Percentiles rank a stretch among this genome's conserved stretches.
These are phyloP conservation scores for Hipposideros larvatus DNA, from an alignment of 2,797 vertebrate species.

Conservation along the genomic window DNA sequence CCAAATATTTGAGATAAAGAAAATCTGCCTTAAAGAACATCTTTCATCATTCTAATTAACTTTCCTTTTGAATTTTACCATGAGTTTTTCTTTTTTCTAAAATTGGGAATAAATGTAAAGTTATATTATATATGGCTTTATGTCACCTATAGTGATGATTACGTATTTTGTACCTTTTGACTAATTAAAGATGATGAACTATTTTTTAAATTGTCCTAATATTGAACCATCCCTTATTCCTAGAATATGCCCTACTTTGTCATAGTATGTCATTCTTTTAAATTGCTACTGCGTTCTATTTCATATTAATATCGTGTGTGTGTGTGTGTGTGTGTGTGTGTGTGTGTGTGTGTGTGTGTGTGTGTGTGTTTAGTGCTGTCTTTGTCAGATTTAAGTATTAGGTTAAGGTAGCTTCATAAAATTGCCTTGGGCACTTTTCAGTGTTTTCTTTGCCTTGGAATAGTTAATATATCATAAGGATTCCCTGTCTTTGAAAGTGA, in stretches of 20 bases:
- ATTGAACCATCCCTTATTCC: not conserved
- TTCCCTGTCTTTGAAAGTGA: not conserved
- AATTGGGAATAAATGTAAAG: not conserved
- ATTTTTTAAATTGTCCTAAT: not conserved
- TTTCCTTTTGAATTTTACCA: slow-evolving; percentile 8
- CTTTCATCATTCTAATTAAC: not conserved
- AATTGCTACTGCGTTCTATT: not conserved
- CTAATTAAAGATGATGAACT: slow-evolving; percentile 11
- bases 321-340: too few species aligned
- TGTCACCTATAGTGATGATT: not conserved
- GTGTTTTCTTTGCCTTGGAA: not conserved
- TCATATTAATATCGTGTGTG: too few species aligned
- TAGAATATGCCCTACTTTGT: not conserved
- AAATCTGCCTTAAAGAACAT: not conserved
- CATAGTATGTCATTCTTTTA: slow-evolving; percentile 7
- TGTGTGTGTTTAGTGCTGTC: not conserved
- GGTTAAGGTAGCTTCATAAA: not conserved
- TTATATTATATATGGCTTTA: not conserved
- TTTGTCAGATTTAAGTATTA: not conserved
- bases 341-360: not conserved
- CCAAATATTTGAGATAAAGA: slow-evolving; percentile 12
- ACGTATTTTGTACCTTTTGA: not conserved
- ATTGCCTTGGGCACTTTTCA: not conserved
- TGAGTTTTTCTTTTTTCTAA: slow-evolving; percentile 14
- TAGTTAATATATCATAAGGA: not conserved